phyloP scores from a whole-genome alignment of 2,888 invertebrate species.

The Drosophila testacea region DNA sequence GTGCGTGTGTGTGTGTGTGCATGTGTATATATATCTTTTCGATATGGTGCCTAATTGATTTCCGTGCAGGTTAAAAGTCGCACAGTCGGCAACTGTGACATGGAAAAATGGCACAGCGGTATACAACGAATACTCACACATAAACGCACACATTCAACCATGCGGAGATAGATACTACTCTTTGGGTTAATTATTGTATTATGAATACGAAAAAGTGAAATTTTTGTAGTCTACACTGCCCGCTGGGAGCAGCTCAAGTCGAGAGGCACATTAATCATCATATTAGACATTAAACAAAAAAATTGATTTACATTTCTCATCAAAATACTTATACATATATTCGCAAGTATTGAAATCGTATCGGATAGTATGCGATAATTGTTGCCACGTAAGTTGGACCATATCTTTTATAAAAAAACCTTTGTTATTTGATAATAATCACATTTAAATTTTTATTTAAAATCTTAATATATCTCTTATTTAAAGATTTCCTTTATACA shows the following conservation, averaged over 20 bases:
- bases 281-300: slow-evolving; percentile 49
- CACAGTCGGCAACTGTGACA: slow-evolving; percentile 61
- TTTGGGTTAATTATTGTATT: slow-evolving; percentile 67
- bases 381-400: too few relatives aligned
- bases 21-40: slow-evolving; percentile 28
- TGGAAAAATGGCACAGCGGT: slow-evolving; percentile 57
- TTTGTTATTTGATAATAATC: not conserved
- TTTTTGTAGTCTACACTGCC: slow-evolving; percentile 48
- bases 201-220: slow-evolving; percentile 70
- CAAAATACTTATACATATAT: slow-evolving; percentile 24
- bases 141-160: not conserved
- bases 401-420: too few relatives aligned
- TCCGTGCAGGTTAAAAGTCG: slow-evolving; percentile 76
- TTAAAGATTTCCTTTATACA: too few relatives aligned
- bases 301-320: slow-evolving; percentile 68
- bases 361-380: too few relatives aligned
- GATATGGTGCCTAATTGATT: slow-evolving; percentile 69
- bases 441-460: too few relatives aligned
- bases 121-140: slow-evolving; percentile 19
- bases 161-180: slow-evolving; percentile 31
- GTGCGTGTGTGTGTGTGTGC: slow-evolving; percentile 8
- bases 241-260: slow-evolving; percentile 46
- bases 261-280: slow-evolving; percentile 60
- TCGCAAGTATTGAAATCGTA: slow-evolving; percentile 2
- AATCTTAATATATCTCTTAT: too few relatives aligned